Evolutionary conservation across 2,888 invertebrate genomes (phyloP).

Genomic region (Phorcus lineatus): DNA sequence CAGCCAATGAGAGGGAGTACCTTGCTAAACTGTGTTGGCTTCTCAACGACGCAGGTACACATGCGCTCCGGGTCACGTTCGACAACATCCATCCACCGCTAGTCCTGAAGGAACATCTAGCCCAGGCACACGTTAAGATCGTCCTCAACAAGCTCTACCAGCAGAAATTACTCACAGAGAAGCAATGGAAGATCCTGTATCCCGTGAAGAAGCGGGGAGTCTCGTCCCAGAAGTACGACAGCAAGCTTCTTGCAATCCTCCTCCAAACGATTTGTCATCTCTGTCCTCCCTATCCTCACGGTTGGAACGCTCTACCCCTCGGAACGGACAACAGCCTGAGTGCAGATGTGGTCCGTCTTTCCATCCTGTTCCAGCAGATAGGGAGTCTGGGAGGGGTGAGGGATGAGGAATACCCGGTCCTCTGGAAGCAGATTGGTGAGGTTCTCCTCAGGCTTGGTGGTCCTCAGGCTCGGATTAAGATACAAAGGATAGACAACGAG

Average conservation of each 20-base stretch:
- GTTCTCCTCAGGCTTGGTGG: constrained; percentile 60
- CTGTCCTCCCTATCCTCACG: constrained; percentile 70
- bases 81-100: constrained; percentile 65
- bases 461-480: constrained; percentile 54
- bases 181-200: constrained; percentile 60
- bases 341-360: constrained; percentile 67
- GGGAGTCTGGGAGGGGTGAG: constrained; percentile 32
- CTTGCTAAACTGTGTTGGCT: constrained; percentile 63
- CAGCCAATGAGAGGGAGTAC: constrained; percentile 55
- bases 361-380: constrained; percentile 52
- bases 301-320: constrained; percentile 65
- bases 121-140: constrained; percentile 56
- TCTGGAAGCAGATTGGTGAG: constrained; percentile 51
- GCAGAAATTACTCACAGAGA: constrained; percentile 51
- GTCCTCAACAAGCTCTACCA: constrained; percentile 51
- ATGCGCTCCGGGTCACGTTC: constrained; percentile 56
- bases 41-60: constrained; percentile 62
- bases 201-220: constrained; percentile 54
- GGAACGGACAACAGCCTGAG: constrained; percentile 62
- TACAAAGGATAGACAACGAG: constrained; percentile 59
- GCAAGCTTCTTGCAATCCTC: constrained; percentile 57
- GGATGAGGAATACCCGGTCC: constrained; percentile 39
- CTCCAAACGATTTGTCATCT: constrained; percentile 69
- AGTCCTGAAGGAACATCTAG: constrained; percentile 56
- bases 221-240: constrained; percentile 61